Evolutionary conservation across 2,888 invertebrate genomes (phyloP), one percentile per base, ranked within the genome.

Genomic region (Dichetophora obliterata): DNA sequence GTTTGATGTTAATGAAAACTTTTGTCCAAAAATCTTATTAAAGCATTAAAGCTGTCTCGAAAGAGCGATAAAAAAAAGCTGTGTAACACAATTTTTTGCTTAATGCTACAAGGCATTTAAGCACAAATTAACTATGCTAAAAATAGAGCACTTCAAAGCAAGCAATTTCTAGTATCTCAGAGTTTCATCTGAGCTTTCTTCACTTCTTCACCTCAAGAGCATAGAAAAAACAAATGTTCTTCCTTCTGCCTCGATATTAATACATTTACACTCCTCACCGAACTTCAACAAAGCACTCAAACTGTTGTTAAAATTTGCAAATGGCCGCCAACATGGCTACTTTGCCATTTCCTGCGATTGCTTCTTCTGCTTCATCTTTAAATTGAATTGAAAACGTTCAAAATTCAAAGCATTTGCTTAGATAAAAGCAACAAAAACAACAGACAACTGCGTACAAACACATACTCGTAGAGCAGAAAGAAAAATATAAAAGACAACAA

Each of bases 241-340:
- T 14, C 14, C 11, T 43, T 43, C 14, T 43, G 11, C 2, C 11
- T 11, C 43, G 14, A 43, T 43, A 11, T 43, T 43, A 43, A 43
- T 3, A 43, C 4, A 43, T 11, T 43, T 1, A 43, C 11, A 11
- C 43, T 3, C 43, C 11, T 2, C 14, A 2, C 6, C 43, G 11
- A 1, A 11, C 43, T 43, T 43, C 11, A 43, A 43, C 14, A 4
- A 43, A 43, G 43, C 6, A 6, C 14, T 14, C 11, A 14, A 6
- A 3, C 43, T 43, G 43, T 43, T 43, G 34, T 16, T 65, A 19
- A 65, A 34, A 19, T 50, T 27, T 54, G n/a, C 27, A 27, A 71
- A 71, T 71, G 70, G 54, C 70, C 37, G 66, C n/a, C 65, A 65
- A 65, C 34, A 65, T 65, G 65, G 65, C 65, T 34, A 24, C 59